Evolutionary conservation across 2,888 invertebrate species (phyloP).

Genomic region (Plebejus anna): DNA sequence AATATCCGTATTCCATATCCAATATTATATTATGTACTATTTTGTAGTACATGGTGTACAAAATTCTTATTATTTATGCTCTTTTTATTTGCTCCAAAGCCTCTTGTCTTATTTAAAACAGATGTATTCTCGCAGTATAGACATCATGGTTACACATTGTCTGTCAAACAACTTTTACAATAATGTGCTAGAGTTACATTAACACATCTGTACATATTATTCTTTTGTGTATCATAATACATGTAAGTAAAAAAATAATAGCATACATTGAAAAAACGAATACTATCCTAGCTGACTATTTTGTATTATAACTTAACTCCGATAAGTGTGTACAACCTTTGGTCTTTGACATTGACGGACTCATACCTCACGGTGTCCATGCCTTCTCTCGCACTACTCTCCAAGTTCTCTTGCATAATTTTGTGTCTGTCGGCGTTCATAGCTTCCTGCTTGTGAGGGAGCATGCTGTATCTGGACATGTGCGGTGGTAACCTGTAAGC

Average conservation of each 20-base stretch:
- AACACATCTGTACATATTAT: not conserved
- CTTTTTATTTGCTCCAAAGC: too few relatives aligned
- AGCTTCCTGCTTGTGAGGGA: slow-evolving; percentile 54
- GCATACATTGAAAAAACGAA: not conserved
- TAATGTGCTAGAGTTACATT: not conserved
- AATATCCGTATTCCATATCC: too few relatives aligned
- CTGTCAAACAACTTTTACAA: not conserved
- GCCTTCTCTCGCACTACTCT: slow-evolving; percentile 47
- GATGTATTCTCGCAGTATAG: too few relatives aligned
- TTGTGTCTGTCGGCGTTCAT: slow-evolving; percentile 48
- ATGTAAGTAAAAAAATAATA: not conserved
- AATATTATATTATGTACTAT: too few relatives aligned
- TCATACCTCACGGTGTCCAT: slow-evolving; percentile 44
- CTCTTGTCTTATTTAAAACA: too few relatives aligned
- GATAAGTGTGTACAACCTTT: slow-evolving; percentile 58
- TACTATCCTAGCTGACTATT: not conserved
- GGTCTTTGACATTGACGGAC: slow-evolving; percentile 41
- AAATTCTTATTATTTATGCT: too few relatives aligned
- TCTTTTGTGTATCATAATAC: not conserved
- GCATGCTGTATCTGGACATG: slow-evolving; percentile 67
- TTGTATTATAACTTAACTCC: slow-evolving; percentile 46
- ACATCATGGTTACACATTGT: too few relatives aligned
- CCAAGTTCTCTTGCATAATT: slow-evolving; percentile 48
- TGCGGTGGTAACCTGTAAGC: slow-evolving; percentile 53
- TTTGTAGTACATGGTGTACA: too few relatives aligned